Evolutionary conservation across 2,113 vertebrate genomes (phyloP).

Genomic region (Alexandromys fortis): DNA sequence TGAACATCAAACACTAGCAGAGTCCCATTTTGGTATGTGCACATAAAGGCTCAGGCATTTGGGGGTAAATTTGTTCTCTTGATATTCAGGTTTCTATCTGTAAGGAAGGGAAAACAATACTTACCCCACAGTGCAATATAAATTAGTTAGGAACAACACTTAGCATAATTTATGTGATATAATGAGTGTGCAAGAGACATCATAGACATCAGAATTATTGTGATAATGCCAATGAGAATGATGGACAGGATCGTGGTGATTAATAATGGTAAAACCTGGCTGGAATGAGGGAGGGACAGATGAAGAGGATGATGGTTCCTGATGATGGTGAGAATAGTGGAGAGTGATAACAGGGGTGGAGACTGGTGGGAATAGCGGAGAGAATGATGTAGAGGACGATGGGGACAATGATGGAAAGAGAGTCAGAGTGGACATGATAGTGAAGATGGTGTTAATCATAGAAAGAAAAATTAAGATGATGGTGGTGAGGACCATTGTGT

Average conservation of each 20-base stretch:
- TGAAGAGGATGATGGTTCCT: not conserved
- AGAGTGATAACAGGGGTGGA: too few relatives aligned
- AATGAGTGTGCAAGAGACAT: not conserved
- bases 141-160: not conserved
- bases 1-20: not conserved
- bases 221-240: not conserved
- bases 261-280: not conserved
- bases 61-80: not conserved
- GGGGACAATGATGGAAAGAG: not conserved
- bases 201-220: not conserved
- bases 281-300: not conserved
- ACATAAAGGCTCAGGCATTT: not conserved
- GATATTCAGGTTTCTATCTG: not conserved
- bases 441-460: not conserved
- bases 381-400: not conserved
- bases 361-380: too few relatives aligned
- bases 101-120: not conserved
- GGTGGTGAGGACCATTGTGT: not conserved
- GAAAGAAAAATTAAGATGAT: fast-evolving
- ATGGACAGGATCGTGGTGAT: not conserved
- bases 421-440: not conserved
- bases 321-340: not conserved
- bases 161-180: not conserved
- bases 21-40: not conserved
- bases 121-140: not conserved